Conservation (phyloP, 53 echinoderm and acorn worm species). For the Zoroaster sp. region DNA sequence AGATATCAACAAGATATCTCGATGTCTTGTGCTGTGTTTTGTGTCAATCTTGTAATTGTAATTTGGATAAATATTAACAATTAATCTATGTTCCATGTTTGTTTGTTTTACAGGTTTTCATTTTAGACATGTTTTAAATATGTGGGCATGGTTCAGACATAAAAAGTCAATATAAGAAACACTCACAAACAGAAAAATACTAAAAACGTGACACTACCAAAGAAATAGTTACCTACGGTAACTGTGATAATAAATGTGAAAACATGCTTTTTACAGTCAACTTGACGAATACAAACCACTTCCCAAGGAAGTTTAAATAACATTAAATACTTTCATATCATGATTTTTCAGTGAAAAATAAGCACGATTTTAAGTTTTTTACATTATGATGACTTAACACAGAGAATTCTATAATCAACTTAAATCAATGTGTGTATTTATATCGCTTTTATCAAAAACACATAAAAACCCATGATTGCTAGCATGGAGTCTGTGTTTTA, state of each 20-base stretch:
- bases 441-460: background rate
- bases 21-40: background rate
- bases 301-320: background rate
- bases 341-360: background rate
- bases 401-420: background rate
- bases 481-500: background rate
- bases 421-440: slow-evolving; percentile 3
- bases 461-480: background rate
- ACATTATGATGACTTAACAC: background rate
- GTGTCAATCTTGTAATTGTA: background rate
- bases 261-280: background rate
- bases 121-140: background rate
- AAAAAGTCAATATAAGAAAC: background rate
- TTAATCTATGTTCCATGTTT: background rate
- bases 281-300: background rate
- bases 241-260: background rate
- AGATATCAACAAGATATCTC: background rate
- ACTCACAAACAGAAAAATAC: background rate
- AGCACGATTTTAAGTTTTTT: background rate
- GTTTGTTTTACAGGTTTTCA: background rate
- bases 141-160: background rate
- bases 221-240: background rate
- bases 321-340: background rate
- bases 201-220: background rate
- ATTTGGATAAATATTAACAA: background rate